Percentiles rank a stretch among this genome's conserved stretches.
Conservation (phyloP, 2,113 vertebrate genomes). For the Oncorhynchus keta region DNA sequence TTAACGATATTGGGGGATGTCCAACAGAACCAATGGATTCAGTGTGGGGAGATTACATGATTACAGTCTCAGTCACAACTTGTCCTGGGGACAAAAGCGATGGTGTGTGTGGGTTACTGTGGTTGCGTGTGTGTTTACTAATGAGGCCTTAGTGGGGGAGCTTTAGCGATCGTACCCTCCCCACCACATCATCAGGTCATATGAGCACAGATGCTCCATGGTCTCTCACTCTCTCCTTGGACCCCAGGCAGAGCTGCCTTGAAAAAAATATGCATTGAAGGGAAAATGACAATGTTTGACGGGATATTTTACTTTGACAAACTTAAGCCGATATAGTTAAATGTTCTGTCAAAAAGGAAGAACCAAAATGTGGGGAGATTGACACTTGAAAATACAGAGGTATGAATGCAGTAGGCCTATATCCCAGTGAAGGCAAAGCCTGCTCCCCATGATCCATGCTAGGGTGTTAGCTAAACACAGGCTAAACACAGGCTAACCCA, state of each 20-base stretch:
- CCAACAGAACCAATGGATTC: slow-evolving; percentile 37
- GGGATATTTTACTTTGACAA: neutral
- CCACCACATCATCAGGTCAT: neutral
- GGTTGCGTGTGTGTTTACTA: neutral
- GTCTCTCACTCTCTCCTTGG: neutral
- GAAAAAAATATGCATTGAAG: neutral
- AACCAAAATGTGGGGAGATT: neutral
- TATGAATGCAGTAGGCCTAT: neutral
- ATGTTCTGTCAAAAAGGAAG: neutral
- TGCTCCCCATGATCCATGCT: neutral
- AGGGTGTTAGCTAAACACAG: slow-evolving; percentile 6
- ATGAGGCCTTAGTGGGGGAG: neutral
- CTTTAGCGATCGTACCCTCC: neutral
- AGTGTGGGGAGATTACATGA: slow-evolving; percentile 29
- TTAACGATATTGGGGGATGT: slow-evolving; percentile 63
- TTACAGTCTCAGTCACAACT: neutral
- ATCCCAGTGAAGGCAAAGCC: neutral
- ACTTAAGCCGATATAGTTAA: neutral
- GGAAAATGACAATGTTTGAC: neutral
- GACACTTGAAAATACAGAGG: neutral
- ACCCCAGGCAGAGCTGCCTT: neutral
- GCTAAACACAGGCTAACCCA: slow-evolving; percentile 7
- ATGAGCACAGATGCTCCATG: neutral
- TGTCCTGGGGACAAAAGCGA: neutral
- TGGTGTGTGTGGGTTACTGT: neutral